A percentile compares a stretch with the other conserved stretches of the same genome.
These are phyloP conservation scores for Cephus runcator DNA, from an alignment of 2,888 invertebrate genomes.

Conservation along the genomic window DNA sequence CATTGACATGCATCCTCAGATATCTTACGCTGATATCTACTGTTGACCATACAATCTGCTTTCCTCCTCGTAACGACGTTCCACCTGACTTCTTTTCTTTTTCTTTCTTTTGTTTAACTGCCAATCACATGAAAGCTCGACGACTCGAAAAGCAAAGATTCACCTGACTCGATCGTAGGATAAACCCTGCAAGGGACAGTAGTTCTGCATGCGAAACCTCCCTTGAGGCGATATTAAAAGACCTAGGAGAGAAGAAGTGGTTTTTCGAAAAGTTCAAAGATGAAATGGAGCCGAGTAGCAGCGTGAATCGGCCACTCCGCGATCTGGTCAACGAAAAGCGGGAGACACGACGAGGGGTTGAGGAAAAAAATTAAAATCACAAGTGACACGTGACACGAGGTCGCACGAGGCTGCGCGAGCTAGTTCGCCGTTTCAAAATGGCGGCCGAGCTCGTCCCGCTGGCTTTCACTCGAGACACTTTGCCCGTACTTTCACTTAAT, in stretches of 20 bases:
- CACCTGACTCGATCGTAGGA: not conserved
- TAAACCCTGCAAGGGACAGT: not conserved
- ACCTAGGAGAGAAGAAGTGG: not conserved
- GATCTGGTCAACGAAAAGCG: not conserved
- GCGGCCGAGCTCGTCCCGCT: constrained; percentile 30
- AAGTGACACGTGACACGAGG: constrained; percentile 24
- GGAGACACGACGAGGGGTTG: not conserved
- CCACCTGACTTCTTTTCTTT: too few relatives aligned
- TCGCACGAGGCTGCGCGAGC: constrained; percentile 33
- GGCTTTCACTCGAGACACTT: constrained; percentile 26
- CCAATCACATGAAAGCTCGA: not conserved
- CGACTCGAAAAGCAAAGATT: not conserved
- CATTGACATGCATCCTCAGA: not conserved
- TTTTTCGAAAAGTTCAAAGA: not conserved
- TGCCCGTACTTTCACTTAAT: constrained; percentile 17
- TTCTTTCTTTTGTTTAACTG: too few relatives aligned
- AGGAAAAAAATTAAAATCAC: constrained; percentile 16
- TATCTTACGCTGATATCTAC: not conserved
- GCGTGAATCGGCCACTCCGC: not conserved
- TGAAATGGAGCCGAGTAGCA: not conserved
- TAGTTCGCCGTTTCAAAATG: constrained; percentile 38
- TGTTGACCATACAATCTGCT: not conserved
- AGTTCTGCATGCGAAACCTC: not conserved
- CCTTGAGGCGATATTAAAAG: not conserved
- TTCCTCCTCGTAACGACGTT: not conserved